These are phyloP conservation scores for Atlantisia rogersi DNA, from an alignment of 2,113 vertebrate genomes.

Conservation along the genomic window DNA sequence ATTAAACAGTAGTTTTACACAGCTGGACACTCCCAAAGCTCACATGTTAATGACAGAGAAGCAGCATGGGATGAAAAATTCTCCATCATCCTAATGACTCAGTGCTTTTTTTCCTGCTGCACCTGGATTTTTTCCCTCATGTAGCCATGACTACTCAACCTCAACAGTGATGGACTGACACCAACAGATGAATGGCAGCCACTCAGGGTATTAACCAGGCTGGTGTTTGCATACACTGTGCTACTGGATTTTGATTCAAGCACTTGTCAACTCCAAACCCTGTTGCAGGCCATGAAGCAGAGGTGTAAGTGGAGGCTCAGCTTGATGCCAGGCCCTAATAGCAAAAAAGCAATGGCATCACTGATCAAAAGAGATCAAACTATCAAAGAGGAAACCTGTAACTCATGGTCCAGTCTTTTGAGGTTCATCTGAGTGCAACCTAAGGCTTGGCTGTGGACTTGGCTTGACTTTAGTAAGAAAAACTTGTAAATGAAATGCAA, in stretches of 20 bases:
- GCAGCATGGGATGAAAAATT: not conserved
- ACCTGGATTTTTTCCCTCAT: not conserved
- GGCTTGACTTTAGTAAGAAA: not conserved
- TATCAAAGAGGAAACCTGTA: not conserved
- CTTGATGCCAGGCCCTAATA: not conserved
- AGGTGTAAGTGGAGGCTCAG: not conserved
- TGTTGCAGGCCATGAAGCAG: not conserved
- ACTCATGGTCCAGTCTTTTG: not conserved
- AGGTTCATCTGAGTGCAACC: not conserved
- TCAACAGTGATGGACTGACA: not conserved
- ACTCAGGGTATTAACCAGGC: not conserved
- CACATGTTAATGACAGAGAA: not conserved
- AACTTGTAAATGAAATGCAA: not conserved
- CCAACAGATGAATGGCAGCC: not conserved
- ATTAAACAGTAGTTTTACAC: not conserved
- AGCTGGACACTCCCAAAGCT: not conserved
- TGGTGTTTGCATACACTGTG: not conserved
- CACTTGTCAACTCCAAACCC: not conserved
- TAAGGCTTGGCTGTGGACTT: not conserved
- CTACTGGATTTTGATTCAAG: not conserved
- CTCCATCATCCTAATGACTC: not conserved
- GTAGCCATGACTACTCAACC: not conserved
- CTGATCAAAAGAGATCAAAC: not conserved
- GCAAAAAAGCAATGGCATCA: not conserved
- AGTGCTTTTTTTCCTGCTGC: not conserved